phyloP scores from a whole-genome alignment of 2,113 vertebrate genomes.

The Amia ocellicauda region DNA sequence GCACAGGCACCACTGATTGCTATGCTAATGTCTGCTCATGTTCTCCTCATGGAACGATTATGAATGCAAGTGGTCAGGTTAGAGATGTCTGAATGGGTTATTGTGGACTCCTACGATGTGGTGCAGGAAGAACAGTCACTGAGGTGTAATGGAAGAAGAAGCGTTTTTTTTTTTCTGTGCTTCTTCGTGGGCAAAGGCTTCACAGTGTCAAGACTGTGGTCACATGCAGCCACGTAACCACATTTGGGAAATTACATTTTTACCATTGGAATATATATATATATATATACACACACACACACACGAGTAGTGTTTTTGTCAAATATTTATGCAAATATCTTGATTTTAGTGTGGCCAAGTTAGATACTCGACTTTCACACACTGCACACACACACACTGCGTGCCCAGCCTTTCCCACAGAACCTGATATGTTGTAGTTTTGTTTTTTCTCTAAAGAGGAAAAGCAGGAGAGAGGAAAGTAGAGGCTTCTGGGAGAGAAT shows the following conservation, averaged over 20 bases:
- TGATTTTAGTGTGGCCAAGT: background rate
- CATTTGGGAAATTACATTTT: background rate
- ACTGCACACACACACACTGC: background rate
- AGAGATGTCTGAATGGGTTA: background rate
- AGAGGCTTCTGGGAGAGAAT: constrained; percentile 36
- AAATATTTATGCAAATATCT: background rate
- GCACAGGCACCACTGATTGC: no score
- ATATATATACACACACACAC: no score
- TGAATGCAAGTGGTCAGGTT: background rate
- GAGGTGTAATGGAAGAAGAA: background rate
- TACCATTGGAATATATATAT: no score
- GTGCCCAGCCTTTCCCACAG: constrained; percentile 28
- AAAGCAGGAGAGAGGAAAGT: constrained; percentile 67
- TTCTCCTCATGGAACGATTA: no score
- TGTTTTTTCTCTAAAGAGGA: constrained; percentile 25
- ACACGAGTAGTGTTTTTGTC: background rate
- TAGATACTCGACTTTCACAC: background rate
- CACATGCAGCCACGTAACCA: background rate
- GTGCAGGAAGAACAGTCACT: constrained; percentile 6
- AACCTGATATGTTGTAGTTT: constrained; percentile 17
- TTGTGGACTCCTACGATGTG: background rate
- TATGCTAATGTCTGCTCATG: no score
- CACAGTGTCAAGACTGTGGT: no score
- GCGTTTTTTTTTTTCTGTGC: background rate
- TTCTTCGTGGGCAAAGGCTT: background rate